Evolutionary conservation across 1,140 invertebrate species (phyloP).

Genomic region (Drosophila obscura): DNA sequence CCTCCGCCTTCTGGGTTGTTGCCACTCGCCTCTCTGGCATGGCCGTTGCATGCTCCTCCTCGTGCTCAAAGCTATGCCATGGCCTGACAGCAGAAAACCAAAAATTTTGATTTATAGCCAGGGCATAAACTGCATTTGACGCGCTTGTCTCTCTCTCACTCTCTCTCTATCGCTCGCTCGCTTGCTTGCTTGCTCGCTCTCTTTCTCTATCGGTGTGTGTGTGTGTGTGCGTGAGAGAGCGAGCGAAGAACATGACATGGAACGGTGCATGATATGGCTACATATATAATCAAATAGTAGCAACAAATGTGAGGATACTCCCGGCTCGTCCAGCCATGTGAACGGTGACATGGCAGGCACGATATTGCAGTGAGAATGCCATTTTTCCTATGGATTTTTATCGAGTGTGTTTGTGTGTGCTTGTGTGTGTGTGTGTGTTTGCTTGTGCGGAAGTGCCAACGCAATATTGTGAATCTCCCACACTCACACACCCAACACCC

Average conservation of each 20-base stretch:
- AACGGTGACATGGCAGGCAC: constrained; percentile 72
- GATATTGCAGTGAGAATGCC: constrained; percentile 71
- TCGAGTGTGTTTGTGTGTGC: background rate
- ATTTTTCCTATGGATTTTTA: constrained; percentile 48
- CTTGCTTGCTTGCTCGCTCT: background rate
- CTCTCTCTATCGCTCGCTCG: background rate
- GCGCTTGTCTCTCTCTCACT: constrained; percentile 47
- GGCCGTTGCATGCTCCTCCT: constrained; percentile 20
- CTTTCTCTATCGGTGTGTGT: constrained; percentile 3
- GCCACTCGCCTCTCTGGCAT: constrained; percentile 1
- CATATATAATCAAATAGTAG: constrained; percentile 80
- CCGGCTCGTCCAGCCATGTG: constrained; percentile 62
- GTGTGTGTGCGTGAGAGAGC: constrained; percentile 15
- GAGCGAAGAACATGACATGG: constrained; percentile 15
- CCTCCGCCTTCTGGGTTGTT: background rate
- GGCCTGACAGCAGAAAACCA: constrained; percentile 77
- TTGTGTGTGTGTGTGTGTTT: constrained; percentile 30
- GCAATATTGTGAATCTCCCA: constrained; percentile 69
- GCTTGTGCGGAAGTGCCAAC: constrained; percentile 61
- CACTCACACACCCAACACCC: constrained; percentile 34
- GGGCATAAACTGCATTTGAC: constrained; percentile 81
- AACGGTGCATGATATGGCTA: constrained; percentile 68
- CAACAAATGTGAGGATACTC: constrained; percentile 66
- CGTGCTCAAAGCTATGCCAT: constrained; percentile 60
- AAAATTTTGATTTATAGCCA: constrained; percentile 79